These are phyloP conservation scores for Odocoileus virginianus DNA, from an alignment of 2,113 vertebrate species.

Conservation along the genomic window DNA sequence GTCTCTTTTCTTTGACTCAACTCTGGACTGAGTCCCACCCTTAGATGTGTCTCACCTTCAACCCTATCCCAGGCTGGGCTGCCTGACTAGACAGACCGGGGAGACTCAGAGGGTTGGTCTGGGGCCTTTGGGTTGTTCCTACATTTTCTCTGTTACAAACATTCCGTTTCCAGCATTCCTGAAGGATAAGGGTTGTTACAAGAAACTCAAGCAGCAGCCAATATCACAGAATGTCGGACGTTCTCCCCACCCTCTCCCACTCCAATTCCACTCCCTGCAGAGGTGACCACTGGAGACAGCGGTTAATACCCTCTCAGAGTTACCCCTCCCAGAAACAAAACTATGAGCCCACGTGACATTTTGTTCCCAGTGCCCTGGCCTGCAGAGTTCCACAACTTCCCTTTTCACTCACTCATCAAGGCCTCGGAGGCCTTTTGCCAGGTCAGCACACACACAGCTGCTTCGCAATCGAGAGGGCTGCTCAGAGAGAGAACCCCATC, in stretches of 20 bases:
- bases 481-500: accelerated
- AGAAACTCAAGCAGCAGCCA: background rate
- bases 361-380: background rate
- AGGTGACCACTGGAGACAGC: background rate
- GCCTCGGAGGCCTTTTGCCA: background rate
- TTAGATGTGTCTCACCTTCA: background rate
- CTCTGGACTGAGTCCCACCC: no score
- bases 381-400: background rate
- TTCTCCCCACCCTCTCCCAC: background rate
- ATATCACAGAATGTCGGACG: background rate
- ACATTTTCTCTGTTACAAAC: background rate
- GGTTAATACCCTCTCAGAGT: background rate
- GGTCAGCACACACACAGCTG: no score
- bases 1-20: background rate
- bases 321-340: background rate
- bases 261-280: background rate
- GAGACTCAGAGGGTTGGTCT: background rate
- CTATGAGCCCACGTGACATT: background rate
- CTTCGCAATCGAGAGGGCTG: accelerated
- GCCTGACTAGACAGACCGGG: background rate
- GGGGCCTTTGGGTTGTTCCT: background rate
- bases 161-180: background rate
- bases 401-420: background rate
- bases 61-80: background rate
- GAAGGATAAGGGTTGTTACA: background rate